These are phyloP conservation scores for Aphrocallistes beatrix DNA, from an alignment of 37 sponge, comb jelly and placozoan species.

Conservation along the genomic window DNA sequence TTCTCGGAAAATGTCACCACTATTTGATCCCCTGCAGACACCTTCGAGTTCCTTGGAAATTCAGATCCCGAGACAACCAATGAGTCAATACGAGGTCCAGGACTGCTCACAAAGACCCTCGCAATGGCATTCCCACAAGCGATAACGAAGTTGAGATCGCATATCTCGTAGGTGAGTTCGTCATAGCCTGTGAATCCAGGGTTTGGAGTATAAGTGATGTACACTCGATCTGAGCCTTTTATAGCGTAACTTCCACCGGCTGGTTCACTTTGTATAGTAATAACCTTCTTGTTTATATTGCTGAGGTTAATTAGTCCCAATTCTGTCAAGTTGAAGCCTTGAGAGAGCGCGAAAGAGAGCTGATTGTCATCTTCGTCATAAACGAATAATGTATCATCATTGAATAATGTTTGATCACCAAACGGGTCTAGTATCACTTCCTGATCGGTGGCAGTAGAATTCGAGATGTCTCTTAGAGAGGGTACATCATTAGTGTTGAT, in stretches of 20 bases:
- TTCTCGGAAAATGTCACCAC: constrained; percentile 37
- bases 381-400: constrained; percentile 26
- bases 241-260: constrained; percentile 22
- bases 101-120: constrained; percentile 34
- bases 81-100: constrained; percentile 41
- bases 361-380: constrained; percentile 67
- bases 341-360: background rate
- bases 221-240: background rate
- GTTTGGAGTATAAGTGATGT: constrained; percentile 42
- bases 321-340: constrained; percentile 35
- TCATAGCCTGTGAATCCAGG: constrained; percentile 52
- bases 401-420: constrained; percentile 32
- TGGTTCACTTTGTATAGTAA: constrained; percentile 21
- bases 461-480: constrained; percentile 36
- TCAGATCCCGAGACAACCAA: constrained; percentile 29
- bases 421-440: constrained; percentile 44
- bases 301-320: constrained; percentile 27
- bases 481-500: constrained; percentile 68
- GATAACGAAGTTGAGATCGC: constrained; percentile 31
- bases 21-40: constrained; percentile 50
- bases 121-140: constrained; percentile 49
- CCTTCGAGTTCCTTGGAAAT: constrained; percentile 32
- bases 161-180: constrained; percentile 46
- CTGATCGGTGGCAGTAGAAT: background rate
- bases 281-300: constrained; percentile 44